Evolutionary conservation across 2,797 vertebrate species (phyloP).

Genomic region (Steatocranus sp.): DNA sequence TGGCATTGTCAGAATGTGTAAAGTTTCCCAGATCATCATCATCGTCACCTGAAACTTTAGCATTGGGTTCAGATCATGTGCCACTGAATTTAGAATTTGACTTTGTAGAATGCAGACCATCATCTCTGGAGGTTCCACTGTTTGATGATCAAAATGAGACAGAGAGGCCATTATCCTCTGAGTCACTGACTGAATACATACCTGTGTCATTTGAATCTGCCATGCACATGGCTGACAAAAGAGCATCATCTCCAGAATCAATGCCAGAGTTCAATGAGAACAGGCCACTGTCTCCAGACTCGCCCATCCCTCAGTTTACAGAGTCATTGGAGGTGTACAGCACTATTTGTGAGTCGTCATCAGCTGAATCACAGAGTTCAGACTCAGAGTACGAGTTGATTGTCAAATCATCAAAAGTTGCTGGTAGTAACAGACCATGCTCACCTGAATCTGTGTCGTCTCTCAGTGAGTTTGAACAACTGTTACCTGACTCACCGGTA

Average conservation of each 20-base stretch:
- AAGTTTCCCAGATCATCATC: conserved; percentile 16
- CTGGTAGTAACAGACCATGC: conserved; percentile 35
- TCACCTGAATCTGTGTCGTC: conserved; percentile 65
- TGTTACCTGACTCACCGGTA: conserved; percentile 69
- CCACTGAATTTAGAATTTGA: not conserved
- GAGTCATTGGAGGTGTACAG: not conserved
- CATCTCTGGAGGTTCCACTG: conserved; percentile 22
- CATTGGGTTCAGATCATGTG: conserved; percentile 33
- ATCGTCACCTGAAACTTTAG: conserved; percentile 47
- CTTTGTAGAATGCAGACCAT: conserved; percentile 5
- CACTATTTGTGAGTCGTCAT: conserved; percentile 16
- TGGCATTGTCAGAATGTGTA: conserved; percentile 18
- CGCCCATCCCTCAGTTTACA: conserved; percentile 58
- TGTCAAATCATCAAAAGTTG: not conserved
- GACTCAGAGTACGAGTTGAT: conserved; percentile 51
- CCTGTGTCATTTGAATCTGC: conserved; percentile 28
- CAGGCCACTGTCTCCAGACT: conserved; percentile 63
- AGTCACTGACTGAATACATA: conserved; percentile 47
- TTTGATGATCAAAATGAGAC: not conserved
- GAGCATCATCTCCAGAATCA: conserved; percentile 65
- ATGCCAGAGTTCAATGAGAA: conserved; percentile 38
- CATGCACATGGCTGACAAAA: conserved; percentile 11
- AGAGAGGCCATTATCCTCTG: conserved; percentile 11
- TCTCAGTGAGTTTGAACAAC: conserved; percentile 35
- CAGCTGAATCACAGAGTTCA: conserved; percentile 37